Base-by-base conservation (phyloP, 2,888 invertebrate species). In the Cistogaster globosa region DNA sequence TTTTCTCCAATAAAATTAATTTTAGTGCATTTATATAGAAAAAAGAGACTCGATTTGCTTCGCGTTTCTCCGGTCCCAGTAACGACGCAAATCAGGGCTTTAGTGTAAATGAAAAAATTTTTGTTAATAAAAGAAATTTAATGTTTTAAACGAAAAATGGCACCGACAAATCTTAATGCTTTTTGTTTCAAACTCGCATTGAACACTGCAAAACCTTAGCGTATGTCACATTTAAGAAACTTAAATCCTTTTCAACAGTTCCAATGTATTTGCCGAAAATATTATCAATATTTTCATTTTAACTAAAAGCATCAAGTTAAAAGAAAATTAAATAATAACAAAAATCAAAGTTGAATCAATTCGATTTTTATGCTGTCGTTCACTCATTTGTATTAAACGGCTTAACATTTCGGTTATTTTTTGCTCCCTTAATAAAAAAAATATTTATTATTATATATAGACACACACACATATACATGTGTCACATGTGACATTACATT, bases 401-500 rank as follows among this genome's bases (percentile, higher is more conserved):
- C 42, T 67, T 58, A 38, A 51, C 32, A 16, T 75, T 75, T 74
- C 55, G 45, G 36, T 36, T 60, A 32, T 53, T 60, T 67, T 38
- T 32, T 38, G 6, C n/a, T 57, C 20, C 5, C n/a, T 45, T 45
- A 42, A 51, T n/a, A 36, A 45, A 42, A 45, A 42, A 32, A 22
- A 12, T 42, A 57, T 75, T 75, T 36, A 63, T 75, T 76, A 36
- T 36, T 51, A 38, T 26, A n/a, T 26, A 55, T 1, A 12, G 14
- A 62, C 6, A 45, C 51, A 72, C 16, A 60, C 48, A 9, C 11
- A 60, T 26, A 63, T 48, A 53, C 51, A 42, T 18, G 12, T 18
- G 20, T 32, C 20, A 78, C 71, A 67, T 53, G 68, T 82, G 82
- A 85, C 78, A 85, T 82, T 71, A 75, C 75, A 82, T 75, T 82